Evolutionary conservation across 2,888 invertebrate genomes (phyloP).

Genomic region (Pediacus dermestoides): DNA sequence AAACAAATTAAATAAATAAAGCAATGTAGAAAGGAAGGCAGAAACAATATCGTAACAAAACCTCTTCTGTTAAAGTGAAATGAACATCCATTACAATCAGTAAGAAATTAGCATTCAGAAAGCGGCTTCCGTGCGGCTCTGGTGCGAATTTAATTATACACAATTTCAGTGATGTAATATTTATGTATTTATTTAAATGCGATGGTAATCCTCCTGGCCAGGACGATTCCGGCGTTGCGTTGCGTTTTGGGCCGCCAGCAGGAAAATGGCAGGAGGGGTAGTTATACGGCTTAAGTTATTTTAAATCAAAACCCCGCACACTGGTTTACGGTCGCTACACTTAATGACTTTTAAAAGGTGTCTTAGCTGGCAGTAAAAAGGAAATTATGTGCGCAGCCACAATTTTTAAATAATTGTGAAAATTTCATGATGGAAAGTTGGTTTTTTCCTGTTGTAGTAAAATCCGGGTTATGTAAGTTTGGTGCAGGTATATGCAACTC

Average conservation of each 20-base stretch:
- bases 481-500: too few species aligned
- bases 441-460: too few species aligned
- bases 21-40: slow-evolving; percentile 33
- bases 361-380: slow-evolving; percentile 36
- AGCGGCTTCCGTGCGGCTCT: slow-evolving; percentile 46
- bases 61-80: slow-evolving; percentile 42
- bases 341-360: slow-evolving; percentile 46
- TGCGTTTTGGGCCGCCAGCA: neutral
- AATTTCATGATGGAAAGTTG: too few species aligned
- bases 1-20: slow-evolving; percentile 36
- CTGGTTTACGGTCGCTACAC: slow-evolving; percentile 43
- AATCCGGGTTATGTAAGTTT: too few species aligned
- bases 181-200: slow-evolving; percentile 54
- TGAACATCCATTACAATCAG: slow-evolving; percentile 49
- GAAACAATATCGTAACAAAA: slow-evolving; percentile 38
- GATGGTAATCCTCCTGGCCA: slow-evolving; percentile 50
- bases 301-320: slow-evolving; percentile 34
- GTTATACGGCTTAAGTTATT: slow-evolving; percentile 31
- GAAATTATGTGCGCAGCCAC: too few species aligned
- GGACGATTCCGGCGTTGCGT: slow-evolving; percentile 11
- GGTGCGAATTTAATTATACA: slow-evolving; percentile 52
- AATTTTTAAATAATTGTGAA: too few species aligned
- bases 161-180: slow-evolving; percentile 52
- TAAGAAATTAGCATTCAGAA: slow-evolving; percentile 48
- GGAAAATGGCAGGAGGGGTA: slow-evolving; percentile 30